These are phyloP conservation scores for Okapia johnstoni DNA, from an alignment of 2,113 vertebrate species.

Conservation along the genomic window DNA sequence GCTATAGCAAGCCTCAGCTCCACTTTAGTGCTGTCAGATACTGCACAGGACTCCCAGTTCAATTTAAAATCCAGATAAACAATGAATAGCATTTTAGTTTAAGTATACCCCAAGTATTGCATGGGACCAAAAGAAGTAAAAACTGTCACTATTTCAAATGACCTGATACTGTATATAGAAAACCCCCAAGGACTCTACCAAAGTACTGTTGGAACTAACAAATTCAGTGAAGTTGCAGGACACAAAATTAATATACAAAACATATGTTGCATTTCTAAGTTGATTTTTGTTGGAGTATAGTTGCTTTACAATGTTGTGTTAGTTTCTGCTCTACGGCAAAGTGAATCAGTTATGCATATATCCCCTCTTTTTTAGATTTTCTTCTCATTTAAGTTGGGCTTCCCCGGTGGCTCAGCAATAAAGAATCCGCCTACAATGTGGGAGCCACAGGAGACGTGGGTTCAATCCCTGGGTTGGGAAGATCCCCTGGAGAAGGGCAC, in stretches of 20 bases:
- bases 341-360: not conserved
- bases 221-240: not conserved
- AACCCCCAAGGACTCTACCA: not conserved
- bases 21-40: not conserved
- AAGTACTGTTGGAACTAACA: not conserved
- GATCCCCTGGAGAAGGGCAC: not conserved
- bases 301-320: not conserved
- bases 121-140: not conserved
- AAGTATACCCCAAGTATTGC: not conserved
- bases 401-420: not conserved
- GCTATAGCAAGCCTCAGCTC: accelerated
- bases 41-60: not conserved
- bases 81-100: not conserved
- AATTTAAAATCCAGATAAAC: not conserved
- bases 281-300: not conserved
- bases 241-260: not conserved
- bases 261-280: not conserved
- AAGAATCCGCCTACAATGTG: not conserved
- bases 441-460: not conserved
- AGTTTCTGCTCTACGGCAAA: not conserved
- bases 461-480: not conserved
- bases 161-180: not conserved
- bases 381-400: not conserved
- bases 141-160: not conserved
- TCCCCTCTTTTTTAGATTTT: not conserved